These are phyloP conservation scores for Drosophila nikananu DNA, from an alignment of 1,140 invertebrate genomes.

Conservation along the genomic window DNA sequence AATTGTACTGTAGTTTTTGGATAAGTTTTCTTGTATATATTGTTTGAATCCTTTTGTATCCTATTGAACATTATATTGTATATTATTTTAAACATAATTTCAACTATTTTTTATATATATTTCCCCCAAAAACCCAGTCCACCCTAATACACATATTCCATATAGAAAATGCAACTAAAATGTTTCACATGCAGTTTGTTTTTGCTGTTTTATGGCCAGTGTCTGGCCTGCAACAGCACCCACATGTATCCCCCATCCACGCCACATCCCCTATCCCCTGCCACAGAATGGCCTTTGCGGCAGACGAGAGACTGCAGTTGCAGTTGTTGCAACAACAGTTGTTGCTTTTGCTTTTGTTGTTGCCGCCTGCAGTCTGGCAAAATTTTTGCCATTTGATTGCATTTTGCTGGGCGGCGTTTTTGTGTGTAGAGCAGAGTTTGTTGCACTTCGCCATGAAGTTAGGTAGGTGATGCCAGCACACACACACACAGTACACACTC, in stretches of 20 bases:
- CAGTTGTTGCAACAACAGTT: constrained; percentile 62
- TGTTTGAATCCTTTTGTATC: too few species aligned
- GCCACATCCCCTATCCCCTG: neutral
- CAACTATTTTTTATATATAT: neutral
- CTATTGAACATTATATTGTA: too few species aligned
- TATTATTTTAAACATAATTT: neutral
- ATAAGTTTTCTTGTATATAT: too few species aligned
- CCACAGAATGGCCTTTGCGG: constrained; percentile 25
- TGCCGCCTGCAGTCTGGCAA: constrained; percentile 68
- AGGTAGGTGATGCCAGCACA: constrained; percentile 69
- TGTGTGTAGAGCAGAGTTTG: constrained; percentile 74
- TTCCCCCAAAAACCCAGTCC: neutral
- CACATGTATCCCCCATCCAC: neutral
- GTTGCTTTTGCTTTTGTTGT: constrained; percentile 30
- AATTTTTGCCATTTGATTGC: constrained; percentile 83
- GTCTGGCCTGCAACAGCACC: constrained; percentile 45
- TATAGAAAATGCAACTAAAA: constrained; percentile 83
- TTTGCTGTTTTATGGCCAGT: constrained; percentile 71
- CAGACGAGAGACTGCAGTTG: constrained; percentile 52
- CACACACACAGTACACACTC: constrained; percentile 17
- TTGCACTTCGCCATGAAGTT: constrained; percentile 72
- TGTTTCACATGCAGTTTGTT: constrained; percentile 76
- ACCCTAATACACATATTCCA: constrained; percentile 36
- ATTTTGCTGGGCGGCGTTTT: constrained; percentile 67
- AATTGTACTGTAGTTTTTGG: too few species aligned